Percentiles rank a stretch among this genome's conserved stretches.
Evolutionary conservation across 30 jellyfish, hydroid and myxozoan genomes (phyloP).

Genomic region (Morbakka virulenta): DNA sequence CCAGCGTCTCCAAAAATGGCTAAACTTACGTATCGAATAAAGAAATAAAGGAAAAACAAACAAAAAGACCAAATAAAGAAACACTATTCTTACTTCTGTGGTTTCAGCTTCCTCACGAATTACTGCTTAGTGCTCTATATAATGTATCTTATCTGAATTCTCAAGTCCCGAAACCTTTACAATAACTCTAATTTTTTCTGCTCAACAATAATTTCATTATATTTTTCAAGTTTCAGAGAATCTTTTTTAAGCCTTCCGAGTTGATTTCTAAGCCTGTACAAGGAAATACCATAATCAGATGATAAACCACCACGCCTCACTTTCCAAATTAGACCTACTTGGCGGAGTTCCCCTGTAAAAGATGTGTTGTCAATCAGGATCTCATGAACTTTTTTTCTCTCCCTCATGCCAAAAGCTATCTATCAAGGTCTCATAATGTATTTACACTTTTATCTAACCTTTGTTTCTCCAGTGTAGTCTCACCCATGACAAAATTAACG

Average conservation of each 20-base stretch:
- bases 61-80: too few species aligned
- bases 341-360: background rate
- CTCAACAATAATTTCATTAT: conserved; percentile 1
- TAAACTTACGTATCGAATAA: too few species aligned
- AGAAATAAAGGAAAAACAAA: too few species aligned
- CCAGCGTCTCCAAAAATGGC: too few species aligned
- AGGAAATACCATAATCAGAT: background rate
- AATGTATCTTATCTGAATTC: background rate
- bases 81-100: too few species aligned
- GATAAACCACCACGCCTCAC: conserved; percentile 1
- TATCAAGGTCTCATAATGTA: conserved; percentile 1
- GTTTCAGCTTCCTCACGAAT: too few species aligned
- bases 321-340: background rate
- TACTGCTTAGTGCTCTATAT: background rate
- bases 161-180: background rate
- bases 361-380: background rate
- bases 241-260: background rate
- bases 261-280: background rate
- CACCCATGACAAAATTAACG: background rate
- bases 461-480: background rate
- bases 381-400: background rate
- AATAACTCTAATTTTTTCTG: background rate
- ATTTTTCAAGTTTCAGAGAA: background rate
- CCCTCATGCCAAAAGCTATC: background rate
- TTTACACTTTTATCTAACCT: background rate